These are phyloP conservation scores for Coregonus ussuriensis DNA, from an alignment of 2,797 vertebrate genomes.

Conservation along the genomic window DNA sequence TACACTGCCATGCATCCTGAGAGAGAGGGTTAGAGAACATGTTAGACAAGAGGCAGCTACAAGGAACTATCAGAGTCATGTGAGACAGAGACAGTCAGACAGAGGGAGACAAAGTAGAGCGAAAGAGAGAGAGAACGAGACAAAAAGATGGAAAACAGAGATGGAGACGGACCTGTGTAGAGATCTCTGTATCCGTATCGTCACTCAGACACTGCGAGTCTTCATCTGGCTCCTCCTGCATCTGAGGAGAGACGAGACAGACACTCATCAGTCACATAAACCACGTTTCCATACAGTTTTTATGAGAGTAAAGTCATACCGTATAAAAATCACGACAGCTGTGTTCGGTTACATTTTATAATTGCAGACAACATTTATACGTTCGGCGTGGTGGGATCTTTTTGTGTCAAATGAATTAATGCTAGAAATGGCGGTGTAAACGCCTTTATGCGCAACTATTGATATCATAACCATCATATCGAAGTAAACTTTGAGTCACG, in stretches of 20 bases:
- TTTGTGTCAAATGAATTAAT: too few species aligned
- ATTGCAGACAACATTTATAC: too few species aligned
- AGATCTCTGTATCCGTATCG: constrained; percentile 89
- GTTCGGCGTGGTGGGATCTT: too few species aligned
- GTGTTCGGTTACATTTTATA: too few species aligned
- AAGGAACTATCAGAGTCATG: neutral
- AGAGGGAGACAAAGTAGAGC: neutral
- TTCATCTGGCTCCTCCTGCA: constrained; percentile 85
- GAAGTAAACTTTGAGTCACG: too few species aligned
- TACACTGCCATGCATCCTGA: constrained; percentile 95
- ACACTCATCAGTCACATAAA: neutral
- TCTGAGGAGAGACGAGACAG: constrained; percentile 54
- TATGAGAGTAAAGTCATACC: neutral
- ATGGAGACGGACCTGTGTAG: constrained; percentile 78
- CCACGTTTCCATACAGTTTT: too few species aligned
- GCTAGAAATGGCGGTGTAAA: too few species aligned
- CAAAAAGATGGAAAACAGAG: too few species aligned
- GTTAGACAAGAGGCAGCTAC: neutral
- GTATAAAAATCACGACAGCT: too few species aligned
- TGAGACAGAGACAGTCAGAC: neutral
- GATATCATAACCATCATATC: too few species aligned
- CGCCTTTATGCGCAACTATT: too few species aligned
- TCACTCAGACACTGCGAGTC: constrained; percentile 90
- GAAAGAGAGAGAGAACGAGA: too few species aligned
- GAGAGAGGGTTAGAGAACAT: neutral